These are phyloP conservation scores for Lontra canadensis DNA, from an alignment of 2,113 vertebrate genomes.

Conservation along the genomic window DNA sequence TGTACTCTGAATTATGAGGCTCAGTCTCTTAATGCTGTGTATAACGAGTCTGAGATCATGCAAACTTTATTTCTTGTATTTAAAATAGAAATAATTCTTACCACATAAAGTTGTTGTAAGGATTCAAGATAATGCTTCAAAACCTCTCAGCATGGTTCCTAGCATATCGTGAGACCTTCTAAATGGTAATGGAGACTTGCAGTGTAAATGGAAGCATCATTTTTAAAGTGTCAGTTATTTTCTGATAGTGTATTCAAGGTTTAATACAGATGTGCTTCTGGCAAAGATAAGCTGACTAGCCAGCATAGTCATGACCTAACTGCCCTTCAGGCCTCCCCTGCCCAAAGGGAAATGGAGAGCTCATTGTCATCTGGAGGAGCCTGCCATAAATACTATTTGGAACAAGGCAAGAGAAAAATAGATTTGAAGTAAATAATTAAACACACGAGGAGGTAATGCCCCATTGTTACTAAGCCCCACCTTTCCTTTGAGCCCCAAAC, in stretches of 20 bases:
- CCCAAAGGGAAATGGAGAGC: background rate
- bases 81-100: conserved; percentile 33
- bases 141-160: conserved; percentile 24
- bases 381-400: background rate
- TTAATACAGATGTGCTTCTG: background rate
- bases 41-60: background rate
- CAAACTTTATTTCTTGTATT: conserved; percentile 17
- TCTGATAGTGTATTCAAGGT: background rate
- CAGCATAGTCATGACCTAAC: background rate
- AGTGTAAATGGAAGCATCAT: background rate
- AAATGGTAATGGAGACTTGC: background rate
- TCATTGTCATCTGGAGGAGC: background rate
- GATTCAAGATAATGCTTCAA: conserved; percentile 40
- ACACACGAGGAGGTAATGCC: background rate
- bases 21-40: background rate
- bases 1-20: conserved; percentile 9
- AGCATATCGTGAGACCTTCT: background rate
- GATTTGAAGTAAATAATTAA: conserved; percentile 34
- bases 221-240: conserved; percentile 33
- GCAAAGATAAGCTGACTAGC: background rate
- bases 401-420: conserved; percentile 5
- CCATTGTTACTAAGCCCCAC: background rate
- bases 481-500: background rate
- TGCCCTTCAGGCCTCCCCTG: background rate
- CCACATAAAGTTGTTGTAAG: background rate